These are phyloP conservation scores for Brenthis daphne DNA, from an alignment of 2,888 invertebrate species.

Conservation along the genomic window DNA sequence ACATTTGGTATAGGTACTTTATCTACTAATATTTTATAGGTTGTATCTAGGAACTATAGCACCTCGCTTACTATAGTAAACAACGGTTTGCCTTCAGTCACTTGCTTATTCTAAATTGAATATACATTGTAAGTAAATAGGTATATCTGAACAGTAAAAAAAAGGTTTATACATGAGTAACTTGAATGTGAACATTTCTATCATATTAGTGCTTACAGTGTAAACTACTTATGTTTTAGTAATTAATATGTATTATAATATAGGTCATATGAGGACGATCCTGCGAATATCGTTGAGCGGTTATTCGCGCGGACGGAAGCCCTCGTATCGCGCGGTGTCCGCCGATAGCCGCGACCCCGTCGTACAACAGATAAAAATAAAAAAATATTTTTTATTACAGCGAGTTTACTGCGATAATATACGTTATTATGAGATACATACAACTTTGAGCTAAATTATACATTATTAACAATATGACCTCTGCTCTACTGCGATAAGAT, in stretches of 20 bases:
- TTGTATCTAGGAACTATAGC: too few species aligned
- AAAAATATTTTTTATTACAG: conserved; percentile 48
- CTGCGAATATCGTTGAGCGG: conserved; percentile 40
- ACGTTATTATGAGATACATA: background rate
- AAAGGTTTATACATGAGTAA: too few species aligned
- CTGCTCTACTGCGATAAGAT: background rate
- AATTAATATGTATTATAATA: too few species aligned
- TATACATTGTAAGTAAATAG: too few species aligned
- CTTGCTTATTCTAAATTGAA: too few species aligned
- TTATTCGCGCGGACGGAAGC: conserved; percentile 58
- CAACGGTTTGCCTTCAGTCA: too few species aligned
- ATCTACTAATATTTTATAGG: too few species aligned
- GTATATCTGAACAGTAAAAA: too few species aligned
- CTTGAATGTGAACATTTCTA: too few species aligned
- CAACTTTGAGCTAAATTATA: background rate
- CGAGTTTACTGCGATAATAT: background rate
- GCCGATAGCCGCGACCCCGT: conserved; percentile 49
- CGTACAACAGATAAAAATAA: conserved; percentile 51
- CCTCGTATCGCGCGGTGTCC: conserved; percentile 53
- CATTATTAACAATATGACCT: background rate
- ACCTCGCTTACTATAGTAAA: too few species aligned
- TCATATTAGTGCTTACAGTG: too few species aligned
- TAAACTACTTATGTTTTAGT: conserved; percentile 5
- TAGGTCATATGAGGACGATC: conserved; percentile 31
- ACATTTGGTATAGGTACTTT: too few species aligned